A percentile compares a stretch with the other conserved stretches of the same genome.
These are phyloP conservation scores for Cynodonichthys magdalenae DNA, from an alignment of 2,797 vertebrate species.

Conservation along the genomic window DNA sequence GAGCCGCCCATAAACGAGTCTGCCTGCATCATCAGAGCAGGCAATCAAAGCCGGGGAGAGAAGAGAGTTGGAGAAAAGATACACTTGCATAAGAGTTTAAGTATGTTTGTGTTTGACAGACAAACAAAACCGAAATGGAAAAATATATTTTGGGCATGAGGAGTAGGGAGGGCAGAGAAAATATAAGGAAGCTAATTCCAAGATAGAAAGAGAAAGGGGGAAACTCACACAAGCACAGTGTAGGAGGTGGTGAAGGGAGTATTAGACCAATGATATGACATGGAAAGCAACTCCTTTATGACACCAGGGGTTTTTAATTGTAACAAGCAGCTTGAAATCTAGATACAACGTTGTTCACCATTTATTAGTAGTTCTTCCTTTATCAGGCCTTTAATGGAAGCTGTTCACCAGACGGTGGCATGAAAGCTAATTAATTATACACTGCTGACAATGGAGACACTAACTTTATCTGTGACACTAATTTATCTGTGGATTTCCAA, in stretches of 20 bases:
- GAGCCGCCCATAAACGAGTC: constrained; percentile 40
- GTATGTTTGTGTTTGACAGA: constrained; percentile 35
- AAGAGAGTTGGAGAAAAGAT: constrained; percentile 17
- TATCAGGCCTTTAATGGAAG: constrained; percentile 50
- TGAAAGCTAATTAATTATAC: too few relatives aligned
- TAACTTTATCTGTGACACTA: too few relatives aligned
- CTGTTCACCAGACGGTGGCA: not conserved
- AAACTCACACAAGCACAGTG: constrained; percentile 41
- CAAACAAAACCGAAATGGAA: not conserved
- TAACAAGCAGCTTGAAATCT: constrained; percentile 44
- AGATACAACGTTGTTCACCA: constrained; percentile 35
- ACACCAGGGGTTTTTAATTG: constrained; percentile 46
- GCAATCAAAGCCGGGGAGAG: constrained; percentile 30
- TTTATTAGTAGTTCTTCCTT: constrained; percentile 54
- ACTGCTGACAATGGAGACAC: too few relatives aligned
- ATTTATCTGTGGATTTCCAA: too few relatives aligned
- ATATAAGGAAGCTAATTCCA: constrained; percentile 49
- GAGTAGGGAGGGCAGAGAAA: constrained; percentile 43
- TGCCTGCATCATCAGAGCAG: constrained; percentile 35
- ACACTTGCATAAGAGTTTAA: constrained; percentile 13
- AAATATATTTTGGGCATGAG: not conserved
- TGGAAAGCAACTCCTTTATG: constrained; percentile 42
- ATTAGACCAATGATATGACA: constrained; percentile 31
- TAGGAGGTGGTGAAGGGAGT: constrained; percentile 21
- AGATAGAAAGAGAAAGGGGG: constrained; percentile 29